Conservation (phyloP, 2,888 invertebrate genomes). For the Drosophila subsilvestris region DNA sequence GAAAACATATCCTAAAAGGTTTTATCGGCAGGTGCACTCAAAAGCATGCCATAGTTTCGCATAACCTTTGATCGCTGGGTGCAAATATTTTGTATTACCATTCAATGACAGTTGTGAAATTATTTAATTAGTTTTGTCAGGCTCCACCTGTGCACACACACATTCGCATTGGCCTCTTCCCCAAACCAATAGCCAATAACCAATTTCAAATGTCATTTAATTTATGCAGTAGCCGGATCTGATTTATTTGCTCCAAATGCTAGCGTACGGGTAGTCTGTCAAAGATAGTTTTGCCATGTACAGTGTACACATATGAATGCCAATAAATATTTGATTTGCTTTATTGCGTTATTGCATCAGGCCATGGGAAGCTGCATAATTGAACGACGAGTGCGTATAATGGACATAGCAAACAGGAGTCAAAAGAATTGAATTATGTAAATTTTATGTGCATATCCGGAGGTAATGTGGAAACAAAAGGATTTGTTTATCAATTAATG, state of each 20-base stretch:
- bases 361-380: constrained; percentile 49
- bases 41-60: neutral
- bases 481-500: constrained; percentile 31
- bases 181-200: neutral
- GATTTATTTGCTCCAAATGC: constrained; percentile 37
- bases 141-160: neutral
- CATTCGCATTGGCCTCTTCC: neutral
- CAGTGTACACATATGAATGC: constrained; percentile 12
- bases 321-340: constrained; percentile 65
- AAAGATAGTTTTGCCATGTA: constrained; percentile 15
- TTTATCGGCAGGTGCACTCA: too few species aligned
- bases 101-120: neutral
- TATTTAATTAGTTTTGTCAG: neutral
- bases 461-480: constrained; percentile 10
- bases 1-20: too few species aligned
- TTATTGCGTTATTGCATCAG: constrained; percentile 63
- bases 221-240: constrained; percentile 47
- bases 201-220: constrained; percentile 22
- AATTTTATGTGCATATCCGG: neutral
- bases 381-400: constrained; percentile 37
- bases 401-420: constrained; percentile 34
- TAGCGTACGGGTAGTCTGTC: neutral
- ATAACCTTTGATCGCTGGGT: neutral
- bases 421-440: constrained; percentile 30
- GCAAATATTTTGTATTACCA: neutral